These are phyloP conservation scores for Eulithis prunata DNA, from an alignment of 2,888 invertebrate species.

Conservation along the genomic window DNA sequence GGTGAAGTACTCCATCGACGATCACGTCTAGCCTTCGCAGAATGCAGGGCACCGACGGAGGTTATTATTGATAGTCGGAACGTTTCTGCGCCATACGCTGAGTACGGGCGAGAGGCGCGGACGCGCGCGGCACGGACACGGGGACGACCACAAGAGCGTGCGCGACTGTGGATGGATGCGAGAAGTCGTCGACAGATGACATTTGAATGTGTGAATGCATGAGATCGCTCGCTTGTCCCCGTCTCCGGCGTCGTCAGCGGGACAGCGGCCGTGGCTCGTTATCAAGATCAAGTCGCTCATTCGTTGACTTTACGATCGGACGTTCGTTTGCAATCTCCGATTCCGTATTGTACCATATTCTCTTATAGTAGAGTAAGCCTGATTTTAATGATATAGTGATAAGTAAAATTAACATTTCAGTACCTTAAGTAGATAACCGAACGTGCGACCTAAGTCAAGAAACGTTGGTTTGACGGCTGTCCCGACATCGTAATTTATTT, in stretches of 20 bases:
- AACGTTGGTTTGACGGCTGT: slow-evolving; percentile 83
- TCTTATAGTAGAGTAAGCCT: slow-evolving; percentile 77
- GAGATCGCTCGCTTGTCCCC: slow-evolving; percentile 82
- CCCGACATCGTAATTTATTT: slow-evolving; percentile 84
- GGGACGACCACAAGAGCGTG: slow-evolving; percentile 80
- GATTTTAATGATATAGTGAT: slow-evolving; percentile 75
- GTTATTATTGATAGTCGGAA: slow-evolving; percentile 73
- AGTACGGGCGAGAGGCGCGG: slow-evolving; percentile 61
- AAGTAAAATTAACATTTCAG: slow-evolving; percentile 79
- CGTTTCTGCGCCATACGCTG: slow-evolving; percentile 65
- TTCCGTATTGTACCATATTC: slow-evolving; percentile 82
- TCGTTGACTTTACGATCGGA: slow-evolving; percentile 80
- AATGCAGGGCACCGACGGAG: slow-evolving; percentile 76
- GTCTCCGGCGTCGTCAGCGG: slow-evolving; percentile 73
- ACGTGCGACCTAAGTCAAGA: slow-evolving; percentile 84
- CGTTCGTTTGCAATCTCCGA: slow-evolving; percentile 64
- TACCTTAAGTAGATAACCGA: slow-evolving; percentile 83
- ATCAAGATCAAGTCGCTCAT: slow-evolving; percentile 82
- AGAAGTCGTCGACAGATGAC: slow-evolving; percentile 52
- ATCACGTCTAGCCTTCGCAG: slow-evolving; percentile 55
- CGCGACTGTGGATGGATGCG: slow-evolving; percentile 74
- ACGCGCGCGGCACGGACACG: slow-evolving; percentile 72
- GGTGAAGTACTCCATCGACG: slow-evolving; percentile 53
- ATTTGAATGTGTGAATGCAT: slow-evolving; percentile 50
- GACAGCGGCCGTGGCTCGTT: slow-evolving; percentile 79